Percentiles rank a stretch among this genome's conserved stretches.
phyloP scores from a whole-genome alignment of 2,113 vertebrate species.

The Ophthalmolycus amberensis region DNA sequence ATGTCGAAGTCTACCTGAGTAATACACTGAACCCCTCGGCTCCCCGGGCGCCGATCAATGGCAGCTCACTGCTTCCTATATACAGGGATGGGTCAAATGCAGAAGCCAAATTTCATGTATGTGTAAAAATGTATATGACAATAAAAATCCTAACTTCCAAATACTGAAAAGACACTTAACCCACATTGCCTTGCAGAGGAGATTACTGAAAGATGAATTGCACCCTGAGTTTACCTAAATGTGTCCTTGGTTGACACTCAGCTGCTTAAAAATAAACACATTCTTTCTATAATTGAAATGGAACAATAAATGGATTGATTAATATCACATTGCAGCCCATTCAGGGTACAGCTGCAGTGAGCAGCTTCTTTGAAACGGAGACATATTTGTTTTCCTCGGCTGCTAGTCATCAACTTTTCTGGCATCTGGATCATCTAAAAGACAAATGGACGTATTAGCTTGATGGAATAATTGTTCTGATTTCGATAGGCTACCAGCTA shows the following conservation, averaged over 20 bases:
- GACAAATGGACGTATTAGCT: conserved; percentile 49
- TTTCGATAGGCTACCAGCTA: conserved; percentile 55
- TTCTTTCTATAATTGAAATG: conserved; percentile 49
- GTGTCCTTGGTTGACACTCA: conserved; percentile 32
- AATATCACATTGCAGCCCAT: conserved; percentile 33
- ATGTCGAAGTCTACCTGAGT: no score
- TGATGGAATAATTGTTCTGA: conserved; percentile 50
- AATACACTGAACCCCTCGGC: no score
- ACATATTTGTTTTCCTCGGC: conserved; percentile 43
- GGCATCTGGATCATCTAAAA: conserved; percentile 50
- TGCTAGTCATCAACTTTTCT: conserved; percentile 22
- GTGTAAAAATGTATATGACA: no score
- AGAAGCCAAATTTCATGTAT: no score
- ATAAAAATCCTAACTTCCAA: not conserved
- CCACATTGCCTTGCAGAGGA: not conserved
- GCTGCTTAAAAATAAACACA: conserved; percentile 49
- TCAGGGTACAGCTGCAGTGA: conserved; percentile 46
- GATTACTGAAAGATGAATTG: not conserved
- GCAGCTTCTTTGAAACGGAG: conserved; percentile 26
- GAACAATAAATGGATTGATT: conserved; percentile 46
- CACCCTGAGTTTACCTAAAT: conserved; percentile 32
- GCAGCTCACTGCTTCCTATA: no score
- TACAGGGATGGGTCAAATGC: no score
- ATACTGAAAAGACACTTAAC: not conserved
- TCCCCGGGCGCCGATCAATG: no score